Base-by-base conservation (phyloP, 2,113 vertebrate genomes). In the Platichthys stellatus region DNA sequence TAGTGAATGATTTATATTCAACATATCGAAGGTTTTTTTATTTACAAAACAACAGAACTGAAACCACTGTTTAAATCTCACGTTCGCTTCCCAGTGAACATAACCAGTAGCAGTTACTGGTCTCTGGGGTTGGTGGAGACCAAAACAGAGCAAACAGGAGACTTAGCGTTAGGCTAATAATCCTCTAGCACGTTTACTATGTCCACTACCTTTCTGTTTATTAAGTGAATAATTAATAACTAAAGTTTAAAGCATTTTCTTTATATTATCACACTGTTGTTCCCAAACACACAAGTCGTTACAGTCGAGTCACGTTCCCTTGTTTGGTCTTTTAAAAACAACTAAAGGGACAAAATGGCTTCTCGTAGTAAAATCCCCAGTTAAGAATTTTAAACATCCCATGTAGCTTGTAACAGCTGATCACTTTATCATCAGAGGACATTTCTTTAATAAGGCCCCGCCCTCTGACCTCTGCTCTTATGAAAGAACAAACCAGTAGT, bases 401-500 rank as follows among this genome's bases (percentile, higher is more conserved):
- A 92, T 92, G 90, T 93, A 53, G 51, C 47, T 23, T 57, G 90
- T 94, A 95, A 96, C 72, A 93, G 95, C 95, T 96, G 96, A 98
- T 97, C 95, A 94, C 95, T 95, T 97, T 95, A 95, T 97, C 95
- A 96, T 96, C 94, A 95, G 94, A 87, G 68, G 69, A 95, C 93
- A 95, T 96, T 94, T 93, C 93, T 95, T 94, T 94, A 94, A 95
- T 95, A 94, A 96, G 95, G 94, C 95, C 94, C 90, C 92, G 93
- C 89, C 92, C 93, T 81, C 93, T 96, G 95, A 96, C 96, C 92
- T 85, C 78, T 72, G 72, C 79, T 83, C 88, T 87, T 67, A 93
- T 94, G 93, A 95, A 96, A 94, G 94, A 94, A 94, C 93, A 93
- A 92, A 92, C 93, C 92, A 89, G 95, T 95, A 93, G 89, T 89